These are phyloP conservation scores for Brachymystax lenok DNA, from an alignment of 2,797 vertebrate genomes.

Conservation along the genomic window DNA sequence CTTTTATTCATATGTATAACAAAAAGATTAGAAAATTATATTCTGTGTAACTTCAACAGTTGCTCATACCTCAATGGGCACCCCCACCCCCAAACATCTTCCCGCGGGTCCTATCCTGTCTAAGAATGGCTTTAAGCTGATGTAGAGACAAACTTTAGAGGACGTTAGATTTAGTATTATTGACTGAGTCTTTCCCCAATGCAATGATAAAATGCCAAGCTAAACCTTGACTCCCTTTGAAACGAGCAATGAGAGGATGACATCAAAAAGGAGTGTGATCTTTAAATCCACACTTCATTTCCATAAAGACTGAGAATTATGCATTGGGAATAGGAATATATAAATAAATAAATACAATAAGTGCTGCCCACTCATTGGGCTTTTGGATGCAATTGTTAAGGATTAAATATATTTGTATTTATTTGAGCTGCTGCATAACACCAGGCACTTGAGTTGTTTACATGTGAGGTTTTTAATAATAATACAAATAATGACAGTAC, in stretches of 20 bases:
- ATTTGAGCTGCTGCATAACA: not conserved
- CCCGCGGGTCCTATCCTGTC: not conserved
- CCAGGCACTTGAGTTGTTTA: not conserved
- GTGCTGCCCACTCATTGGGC: not conserved
- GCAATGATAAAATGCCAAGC: slow-evolving; percentile 21
- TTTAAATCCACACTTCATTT: slow-evolving; percentile 19
- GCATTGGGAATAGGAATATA: not conserved
- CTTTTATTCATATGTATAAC: too few species aligned
- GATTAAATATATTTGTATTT: not conserved
- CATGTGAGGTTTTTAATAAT: not conserved
- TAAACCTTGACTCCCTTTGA: not conserved
- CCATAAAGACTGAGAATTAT: not conserved
- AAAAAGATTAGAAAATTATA: too few species aligned
- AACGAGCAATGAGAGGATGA: not conserved
- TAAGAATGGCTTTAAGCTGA: slow-evolving; percentile 11
- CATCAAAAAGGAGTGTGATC: slow-evolving; percentile 5
- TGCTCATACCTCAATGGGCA: too few species aligned
- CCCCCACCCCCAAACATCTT: too few species aligned
- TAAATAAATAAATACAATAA: not conserved
- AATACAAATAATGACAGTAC: too few species aligned
- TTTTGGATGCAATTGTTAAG: not conserved
- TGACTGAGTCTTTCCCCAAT: slow-evolving; percentile 32
- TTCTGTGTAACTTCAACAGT: too few species aligned
- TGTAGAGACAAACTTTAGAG: slow-evolving; percentile 27
- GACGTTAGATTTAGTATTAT: slow-evolving; percentile 29